Evolutionary conservation across 1,140 invertebrate species (phyloP), one percentile per base, ranked within the genome.

Genomic region (Cryptotermes secundus): DNA sequence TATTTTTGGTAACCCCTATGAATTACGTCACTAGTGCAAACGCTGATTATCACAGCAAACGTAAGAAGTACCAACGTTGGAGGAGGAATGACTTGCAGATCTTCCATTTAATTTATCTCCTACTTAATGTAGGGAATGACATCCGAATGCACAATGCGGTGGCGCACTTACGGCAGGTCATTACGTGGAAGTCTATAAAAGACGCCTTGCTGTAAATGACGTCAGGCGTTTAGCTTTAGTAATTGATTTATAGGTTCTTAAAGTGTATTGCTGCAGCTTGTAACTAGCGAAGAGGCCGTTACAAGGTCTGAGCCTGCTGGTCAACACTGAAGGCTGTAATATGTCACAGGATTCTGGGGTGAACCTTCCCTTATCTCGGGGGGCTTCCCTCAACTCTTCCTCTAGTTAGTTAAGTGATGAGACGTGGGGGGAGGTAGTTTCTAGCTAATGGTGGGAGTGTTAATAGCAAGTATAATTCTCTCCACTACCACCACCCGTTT

Each of bases 241-340:
- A 72, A 72, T 72, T 72, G 59, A 72, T 72, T 72, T 72, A 72
- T 72, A n/a, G 59, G 59, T 72, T 72, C 59, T 72, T 31, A 72
- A 72, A 31, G 14, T 72, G 59, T 72, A 26, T 31, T 72, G n/a
- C 45, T 49, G 45, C 22, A 19, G 45, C 45, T 45, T 72, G 59
- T 72, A 72, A 72, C 59, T 72, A 31, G 59, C n/a, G 59, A 72
- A n/a, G 26, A 72, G 31, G 59, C n/a, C 59, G 31, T 72, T 72
- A 72, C 31, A 72, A 31, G 59, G 26, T 72, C 26, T 72, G n/a
- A 26, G n/a, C 59, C 31, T 31, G 59, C 31, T 72, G 59, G 59
- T 72, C 59, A 72, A 72, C n/a, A n/a, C 26, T n/a, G 26, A 72
- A 72, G 59, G 26, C 59, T 72, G 59, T 72, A 72, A 72, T 72